A percentile compares a stretch with the other conserved stretches of the same genome.
Conservation (phyloP, 2,113 vertebrate species). For the Psilopsiagon aymara region DNA sequence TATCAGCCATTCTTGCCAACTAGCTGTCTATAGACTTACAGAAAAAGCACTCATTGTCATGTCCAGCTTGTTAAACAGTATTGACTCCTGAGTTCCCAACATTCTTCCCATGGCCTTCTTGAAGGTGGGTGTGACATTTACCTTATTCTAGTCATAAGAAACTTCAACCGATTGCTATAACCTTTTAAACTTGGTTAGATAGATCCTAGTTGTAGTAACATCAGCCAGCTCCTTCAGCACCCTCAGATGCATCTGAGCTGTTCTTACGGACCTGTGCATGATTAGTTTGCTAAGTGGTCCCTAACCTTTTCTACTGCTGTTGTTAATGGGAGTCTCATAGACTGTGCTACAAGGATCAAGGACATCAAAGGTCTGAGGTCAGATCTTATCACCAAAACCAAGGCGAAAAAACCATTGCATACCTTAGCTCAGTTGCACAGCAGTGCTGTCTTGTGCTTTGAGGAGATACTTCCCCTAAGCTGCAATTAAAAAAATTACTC, state of each 20-base stretch:
- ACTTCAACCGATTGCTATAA: neutral
- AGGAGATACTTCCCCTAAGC: neutral
- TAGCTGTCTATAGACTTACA: neutral
- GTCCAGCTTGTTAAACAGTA: neutral
- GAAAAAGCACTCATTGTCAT: neutral
- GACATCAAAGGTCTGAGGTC: neutral
- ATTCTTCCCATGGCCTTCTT: neutral
- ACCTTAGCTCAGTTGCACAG: neutral
- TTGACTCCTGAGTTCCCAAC: neutral
- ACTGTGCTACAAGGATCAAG: neutral
- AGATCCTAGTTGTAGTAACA: neutral
- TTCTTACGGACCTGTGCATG: neutral
- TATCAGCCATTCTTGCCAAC: neutral
- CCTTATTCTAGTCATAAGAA: neutral
- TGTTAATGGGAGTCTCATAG: neutral
- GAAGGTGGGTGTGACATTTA: neutral
- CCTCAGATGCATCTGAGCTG: neutral
- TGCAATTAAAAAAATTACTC: neutral
- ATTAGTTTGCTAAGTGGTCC: neutral
- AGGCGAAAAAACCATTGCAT: fast-evolving
- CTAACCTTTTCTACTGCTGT: neutral
- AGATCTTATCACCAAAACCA: neutral
- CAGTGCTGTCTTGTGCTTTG: neutral
- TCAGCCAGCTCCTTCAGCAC: neutral
- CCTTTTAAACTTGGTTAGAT: neutral